Evolutionary conservation across 1,140 invertebrate species (phyloP), one percentile per base, ranked within the genome.

Genomic region (Proctacanthus coquilletti): DNA sequence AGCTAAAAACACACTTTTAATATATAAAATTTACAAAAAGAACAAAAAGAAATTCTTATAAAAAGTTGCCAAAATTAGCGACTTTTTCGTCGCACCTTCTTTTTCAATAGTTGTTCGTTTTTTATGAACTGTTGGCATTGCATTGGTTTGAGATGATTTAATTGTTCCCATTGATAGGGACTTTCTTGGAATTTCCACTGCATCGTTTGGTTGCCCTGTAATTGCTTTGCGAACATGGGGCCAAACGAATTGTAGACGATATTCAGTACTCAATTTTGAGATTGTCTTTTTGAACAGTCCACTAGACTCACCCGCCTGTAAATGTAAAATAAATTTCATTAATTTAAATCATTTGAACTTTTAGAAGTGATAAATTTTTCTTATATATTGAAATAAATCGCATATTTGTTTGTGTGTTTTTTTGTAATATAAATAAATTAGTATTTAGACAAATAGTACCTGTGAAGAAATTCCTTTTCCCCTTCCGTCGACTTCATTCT

Each of bases 181-280:
- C 64, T 87, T 87, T 55, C 78, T 66, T 14, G 83, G 81, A 11
- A 70, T 61, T 34, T 65, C 65, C 30, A 61, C 64, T 42, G 61
- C 64, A 42, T 53, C 51, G 32, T 46, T 49, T 41, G 60, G 61
- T 21, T 59, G 62, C 36, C 62, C 55, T 43, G 58, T 51, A 38
- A 59, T 53, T 48, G 60, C 52, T 44, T 63, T 63, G 23, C 65
- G 72, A 39, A 77, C 77, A 52, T 78, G 77, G 46, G 82, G 82
- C 82, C 82, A 86, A 41, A 83, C 82, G 62, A 85, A 88, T 68
- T 88, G 83, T 50, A 85, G 70, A 45, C 82, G 71, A 66, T 88
- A 86, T 67, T 86, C 84, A 44, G 83, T 84, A 65, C 79, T 82
- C 58, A 79, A 76, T 55, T 75, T 73, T 46, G 72, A 71, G 54